These are phyloP conservation scores for Heterocephalus glaber DNA, from an alignment of 2,113 vertebrate genomes.

Conservation along the genomic window DNA sequence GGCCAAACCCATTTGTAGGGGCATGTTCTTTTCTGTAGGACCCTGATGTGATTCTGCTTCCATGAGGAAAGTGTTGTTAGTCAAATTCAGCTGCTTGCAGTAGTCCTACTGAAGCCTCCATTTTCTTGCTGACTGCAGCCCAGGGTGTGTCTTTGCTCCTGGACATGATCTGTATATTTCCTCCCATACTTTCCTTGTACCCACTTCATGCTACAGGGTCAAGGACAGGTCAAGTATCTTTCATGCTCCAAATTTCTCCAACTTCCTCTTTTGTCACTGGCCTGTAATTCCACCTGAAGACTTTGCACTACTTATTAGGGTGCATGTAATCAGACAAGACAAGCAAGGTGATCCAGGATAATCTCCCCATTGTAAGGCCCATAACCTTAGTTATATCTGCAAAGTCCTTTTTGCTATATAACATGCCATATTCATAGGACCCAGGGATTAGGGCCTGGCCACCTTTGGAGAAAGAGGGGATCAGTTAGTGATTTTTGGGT, in stretches of 20 bases:
- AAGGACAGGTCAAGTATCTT: neutral
- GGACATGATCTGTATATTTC: neutral
- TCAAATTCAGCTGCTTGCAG: neutral
- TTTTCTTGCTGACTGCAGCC: neutral
- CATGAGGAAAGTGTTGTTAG: too few species aligned
- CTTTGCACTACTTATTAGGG: neutral
- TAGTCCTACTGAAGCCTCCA: neutral
- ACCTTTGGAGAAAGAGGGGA: neutral
- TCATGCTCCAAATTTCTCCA: neutral
- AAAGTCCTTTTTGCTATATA: neutral
- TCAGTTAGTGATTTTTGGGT: neutral
- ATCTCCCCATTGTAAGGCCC: neutral
- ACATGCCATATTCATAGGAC: neutral
- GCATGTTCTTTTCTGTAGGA: neutral
- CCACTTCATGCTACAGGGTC: neutral
- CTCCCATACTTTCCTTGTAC: accelerated
- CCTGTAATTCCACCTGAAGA: neutral
- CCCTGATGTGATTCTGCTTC: neutral
- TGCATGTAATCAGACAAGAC: neutral
- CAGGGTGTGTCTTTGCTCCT: accelerated
- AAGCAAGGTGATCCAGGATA: accelerated
- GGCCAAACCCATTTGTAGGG: neutral
- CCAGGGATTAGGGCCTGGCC: neutral
- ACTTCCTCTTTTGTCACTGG: neutral
- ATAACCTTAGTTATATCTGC: neutral